Evolutionary conservation across 1,140 invertebrate genomes (phyloP).

Genomic region (Oreohelix idahoensis): DNA sequence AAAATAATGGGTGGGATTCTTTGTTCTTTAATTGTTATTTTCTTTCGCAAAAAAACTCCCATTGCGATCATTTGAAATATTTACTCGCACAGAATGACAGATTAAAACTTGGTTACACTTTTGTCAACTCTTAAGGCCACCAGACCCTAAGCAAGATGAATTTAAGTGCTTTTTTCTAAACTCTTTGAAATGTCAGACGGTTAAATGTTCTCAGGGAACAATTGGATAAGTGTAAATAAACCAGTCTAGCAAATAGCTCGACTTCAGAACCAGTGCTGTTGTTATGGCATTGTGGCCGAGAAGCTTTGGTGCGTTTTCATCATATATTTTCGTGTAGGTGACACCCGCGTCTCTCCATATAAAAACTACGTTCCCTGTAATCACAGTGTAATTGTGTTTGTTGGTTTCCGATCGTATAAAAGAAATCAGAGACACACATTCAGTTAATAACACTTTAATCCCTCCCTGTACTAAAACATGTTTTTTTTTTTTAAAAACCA

Average conservation of each 20-base stretch:
- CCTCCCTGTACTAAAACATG: no score
- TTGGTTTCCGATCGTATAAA: no score
- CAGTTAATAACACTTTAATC: no score
- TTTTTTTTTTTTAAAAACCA: no score
- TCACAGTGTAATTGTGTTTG: no score
- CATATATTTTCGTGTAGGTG: no score
- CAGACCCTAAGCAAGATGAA: conserved; percentile 19
- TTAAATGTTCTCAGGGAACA: conserved; percentile 6
- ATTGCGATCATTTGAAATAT: neutral
- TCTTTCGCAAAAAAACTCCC: neutral
- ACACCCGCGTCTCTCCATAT: no score
- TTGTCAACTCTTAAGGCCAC: conserved; percentile 24
- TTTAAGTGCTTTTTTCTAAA: conserved; percentile 13
- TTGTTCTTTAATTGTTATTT: conserved; percentile 34
- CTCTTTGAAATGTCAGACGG: conserved; percentile 17
- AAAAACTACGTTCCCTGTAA: no score
- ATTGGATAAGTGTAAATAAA: conserved; percentile 11
- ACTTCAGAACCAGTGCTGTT: neutral
- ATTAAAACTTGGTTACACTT: conserved; percentile 26
- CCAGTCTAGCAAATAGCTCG: conserved; percentile 3
- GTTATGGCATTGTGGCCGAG: neutral
- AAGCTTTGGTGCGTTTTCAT: neutral
- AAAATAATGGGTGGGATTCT: conserved; percentile 20
- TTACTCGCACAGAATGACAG: conserved; percentile 11
- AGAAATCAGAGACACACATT: no score